A percentile compares a stretch with the other conserved stretches of the same genome.
Conservation (phyloP, 2,113 vertebrate genomes). For the Gorsachius goisagi region DNA sequence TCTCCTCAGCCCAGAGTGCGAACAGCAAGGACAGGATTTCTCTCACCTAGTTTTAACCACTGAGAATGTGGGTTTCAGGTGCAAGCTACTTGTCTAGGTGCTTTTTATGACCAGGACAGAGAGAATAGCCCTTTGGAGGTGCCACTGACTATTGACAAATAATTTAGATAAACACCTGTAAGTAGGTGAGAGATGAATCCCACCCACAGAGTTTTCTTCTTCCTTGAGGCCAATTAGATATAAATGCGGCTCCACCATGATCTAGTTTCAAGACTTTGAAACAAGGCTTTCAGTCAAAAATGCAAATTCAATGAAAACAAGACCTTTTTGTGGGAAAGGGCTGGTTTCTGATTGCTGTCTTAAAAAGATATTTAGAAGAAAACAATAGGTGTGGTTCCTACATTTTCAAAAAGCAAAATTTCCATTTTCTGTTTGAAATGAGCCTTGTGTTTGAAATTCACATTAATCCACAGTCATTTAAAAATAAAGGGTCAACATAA, state of each 20-base stretch:
- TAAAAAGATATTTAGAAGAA: conserved; percentile 23
- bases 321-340: conserved; percentile 56
- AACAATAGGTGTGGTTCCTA: conserved; percentile 45
- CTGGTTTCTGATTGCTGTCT: conserved; percentile 34
- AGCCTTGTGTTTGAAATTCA: background rate
- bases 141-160: background rate
- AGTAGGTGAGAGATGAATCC: conserved; percentile 35
- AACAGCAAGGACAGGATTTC: background rate
- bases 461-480: background rate
- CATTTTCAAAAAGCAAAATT: conserved; percentile 48
- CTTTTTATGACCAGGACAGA: background rate
- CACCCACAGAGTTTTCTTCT: conserved; percentile 56
- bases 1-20: background rate
- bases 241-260: conserved; percentile 6
- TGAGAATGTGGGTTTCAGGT: background rate
- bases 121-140: background rate
- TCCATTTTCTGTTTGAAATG: conserved; percentile 42
- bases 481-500: background rate
- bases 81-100: background rate
- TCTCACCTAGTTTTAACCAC: background rate
- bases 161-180: background rate
- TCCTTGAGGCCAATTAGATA: conserved; percentile 59
- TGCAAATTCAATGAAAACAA: conserved; percentile 52
- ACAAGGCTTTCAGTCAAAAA: conserved; percentile 57
- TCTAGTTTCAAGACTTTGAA: conserved; percentile 57